phyloP scores from a whole-genome alignment of 2,888 invertebrate genomes.

The Eristalis arbustorum region DNA sequence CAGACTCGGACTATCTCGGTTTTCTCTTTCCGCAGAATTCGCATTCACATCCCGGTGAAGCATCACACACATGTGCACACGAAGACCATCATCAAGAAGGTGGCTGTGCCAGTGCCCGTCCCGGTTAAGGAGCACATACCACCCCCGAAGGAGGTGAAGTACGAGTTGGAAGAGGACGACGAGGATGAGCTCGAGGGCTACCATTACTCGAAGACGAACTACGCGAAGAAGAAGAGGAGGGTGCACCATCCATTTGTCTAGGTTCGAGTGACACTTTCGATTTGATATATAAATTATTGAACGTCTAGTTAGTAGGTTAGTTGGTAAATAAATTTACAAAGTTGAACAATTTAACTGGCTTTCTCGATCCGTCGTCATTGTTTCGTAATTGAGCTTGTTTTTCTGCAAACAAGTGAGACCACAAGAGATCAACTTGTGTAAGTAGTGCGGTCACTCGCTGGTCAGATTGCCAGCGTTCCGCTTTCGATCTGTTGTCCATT shows the following conservation, averaged over 20 bases:
- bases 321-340: conserved; percentile 16
- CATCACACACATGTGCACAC: conserved; percentile 80
- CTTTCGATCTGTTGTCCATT: too few species aligned
- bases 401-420: background rate
- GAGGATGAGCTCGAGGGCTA: conserved; percentile 79
- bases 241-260: conserved; percentile 78
- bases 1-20: background rate
- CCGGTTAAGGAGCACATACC: conserved; percentile 77
- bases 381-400: background rate
- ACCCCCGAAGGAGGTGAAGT: conserved; percentile 58
- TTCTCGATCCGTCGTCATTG: background rate
- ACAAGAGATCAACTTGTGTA: background rate
- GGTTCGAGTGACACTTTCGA: background rate
- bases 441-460: too few species aligned
- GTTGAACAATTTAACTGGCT: background rate
- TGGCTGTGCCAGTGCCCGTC: conserved; percentile 78
- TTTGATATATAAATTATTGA: conserved; percentile 44
- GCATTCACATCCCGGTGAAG: conserved; percentile 75
- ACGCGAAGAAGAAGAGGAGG: conserved; percentile 77
- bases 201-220: conserved; percentile 72
- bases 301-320: conserved; percentile 34
- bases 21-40: conserved; percentile 6
- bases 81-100: conserved; percentile 79
- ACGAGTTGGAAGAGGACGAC: conserved; percentile 74
- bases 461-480: too few species aligned